phyloP scores from a whole-genome alignment of 1,140 invertebrate species.

The Rhagoletis pomonella region DNA sequence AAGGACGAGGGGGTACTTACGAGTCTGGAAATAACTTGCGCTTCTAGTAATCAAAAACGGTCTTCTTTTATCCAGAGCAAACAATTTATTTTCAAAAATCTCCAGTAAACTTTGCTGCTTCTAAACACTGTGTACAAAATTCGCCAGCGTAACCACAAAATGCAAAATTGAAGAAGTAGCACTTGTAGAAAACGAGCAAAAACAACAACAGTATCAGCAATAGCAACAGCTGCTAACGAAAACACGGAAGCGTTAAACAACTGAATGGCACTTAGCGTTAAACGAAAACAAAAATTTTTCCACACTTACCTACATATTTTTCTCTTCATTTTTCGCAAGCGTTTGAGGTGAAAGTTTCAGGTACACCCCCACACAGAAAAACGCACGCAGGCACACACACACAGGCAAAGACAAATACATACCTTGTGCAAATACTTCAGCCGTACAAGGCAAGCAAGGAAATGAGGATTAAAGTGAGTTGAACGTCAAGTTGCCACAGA shows the following conservation, averaged over 20 bases:
- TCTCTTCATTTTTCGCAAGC: slow-evolving; percentile 8
- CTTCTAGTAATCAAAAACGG: too few species aligned
- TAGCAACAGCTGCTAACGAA: slow-evolving; percentile 16
- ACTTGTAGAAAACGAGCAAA: background rate
- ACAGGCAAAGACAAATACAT: slow-evolving; percentile 21
- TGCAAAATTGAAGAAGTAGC: slow-evolving; percentile 11
- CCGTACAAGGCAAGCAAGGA: slow-evolving; percentile 29
- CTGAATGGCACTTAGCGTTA: slow-evolving; percentile 22
- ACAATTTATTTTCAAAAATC: too few species aligned
- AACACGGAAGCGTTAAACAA: slow-evolving; percentile 48
- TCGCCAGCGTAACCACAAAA: background rate
- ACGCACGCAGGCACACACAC: background rate
- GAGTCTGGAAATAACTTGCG: too few species aligned
- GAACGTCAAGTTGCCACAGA: slow-evolving; percentile 45
- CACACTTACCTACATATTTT: slow-evolving; percentile 8
- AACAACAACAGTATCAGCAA: background rate
- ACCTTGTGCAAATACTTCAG: slow-evolving; percentile 44
- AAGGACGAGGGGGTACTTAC: too few species aligned
- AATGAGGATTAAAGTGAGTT: slow-evolving; percentile 49
- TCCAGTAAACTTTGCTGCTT: too few species aligned
- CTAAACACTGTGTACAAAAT: background rate
- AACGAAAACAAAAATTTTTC: slow-evolving; percentile 32
- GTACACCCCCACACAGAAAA: background rate
- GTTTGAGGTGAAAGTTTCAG: slow-evolving; percentile 30
- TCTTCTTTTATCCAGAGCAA: too few species aligned